Percentiles rank a stretch among this genome's conserved stretches.
Conservation (phyloP, 1,140 invertebrate genomes). For the Macrostomum lignano region DNA sequence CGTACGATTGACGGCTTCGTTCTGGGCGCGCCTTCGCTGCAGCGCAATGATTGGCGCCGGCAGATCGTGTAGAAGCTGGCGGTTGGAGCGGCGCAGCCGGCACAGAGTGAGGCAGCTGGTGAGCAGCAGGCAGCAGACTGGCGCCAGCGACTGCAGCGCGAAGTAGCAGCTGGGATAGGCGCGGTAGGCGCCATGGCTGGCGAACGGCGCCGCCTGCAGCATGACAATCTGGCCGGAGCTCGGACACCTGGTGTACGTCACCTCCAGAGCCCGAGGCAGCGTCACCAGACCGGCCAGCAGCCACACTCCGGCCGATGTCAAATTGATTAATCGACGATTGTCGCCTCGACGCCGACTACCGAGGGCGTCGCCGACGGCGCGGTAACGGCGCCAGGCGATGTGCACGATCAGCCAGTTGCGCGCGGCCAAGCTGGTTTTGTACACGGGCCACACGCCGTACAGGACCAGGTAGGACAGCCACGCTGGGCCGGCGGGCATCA, state of each 20-base stretch:
- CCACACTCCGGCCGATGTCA: not conserved
- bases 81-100: too few relatives aligned
- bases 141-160: not conserved
- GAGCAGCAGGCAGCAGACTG: not conserved
- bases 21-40: too few relatives aligned
- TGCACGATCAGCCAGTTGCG: not conserved
- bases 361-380: not conserved
- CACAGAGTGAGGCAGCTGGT: not conserved
- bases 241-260: not conserved
- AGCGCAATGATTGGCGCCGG: not conserved
- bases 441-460: not conserved
- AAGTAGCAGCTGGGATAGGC: not conserved
- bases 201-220: not conserved
- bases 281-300: not conserved
- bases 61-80: not conserved
- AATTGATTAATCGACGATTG: not conserved
- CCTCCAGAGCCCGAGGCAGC: conserved; percentile 1
- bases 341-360: not conserved
- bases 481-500: not conserved
- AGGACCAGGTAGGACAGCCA: not conserved
- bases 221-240: not conserved
- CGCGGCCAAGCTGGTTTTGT: not conserved
- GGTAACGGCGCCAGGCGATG: not conserved
- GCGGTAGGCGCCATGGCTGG: not conserved
- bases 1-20: not conserved